These are phyloP conservation scores for Gallinago media DNA, from an alignment of 2,113 vertebrate species.

Conservation along the genomic window DNA sequence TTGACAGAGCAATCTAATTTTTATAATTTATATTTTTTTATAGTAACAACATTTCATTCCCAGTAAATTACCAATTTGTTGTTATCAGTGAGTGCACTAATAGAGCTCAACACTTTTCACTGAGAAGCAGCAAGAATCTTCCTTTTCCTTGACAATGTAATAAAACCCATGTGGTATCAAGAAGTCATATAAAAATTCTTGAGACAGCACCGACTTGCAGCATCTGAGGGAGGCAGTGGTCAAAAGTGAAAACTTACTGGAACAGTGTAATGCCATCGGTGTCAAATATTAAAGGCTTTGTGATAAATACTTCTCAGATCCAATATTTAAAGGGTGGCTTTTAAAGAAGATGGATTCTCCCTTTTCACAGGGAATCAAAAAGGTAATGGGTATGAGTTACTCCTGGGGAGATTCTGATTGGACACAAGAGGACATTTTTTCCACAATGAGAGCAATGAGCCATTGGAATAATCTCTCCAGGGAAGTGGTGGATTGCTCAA, in stretches of 20 bases:
- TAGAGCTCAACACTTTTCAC: not conserved
- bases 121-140: not conserved
- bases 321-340: no score
- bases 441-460: no score
- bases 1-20: not conserved
- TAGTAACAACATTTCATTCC: not conserved
- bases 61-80: not conserved
- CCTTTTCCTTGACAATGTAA: not conserved
- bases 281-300: not conserved
- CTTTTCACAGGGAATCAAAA: no score
- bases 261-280: not conserved
- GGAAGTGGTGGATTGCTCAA: no score
- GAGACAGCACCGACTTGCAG: not conserved
- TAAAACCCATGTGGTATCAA: not conserved
- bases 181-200: not conserved
- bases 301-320: not conserved
- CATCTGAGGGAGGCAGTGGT: not conserved
- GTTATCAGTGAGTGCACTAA: not conserved
- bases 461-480: no score
- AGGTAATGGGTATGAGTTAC: no score
- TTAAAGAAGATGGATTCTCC: no score
- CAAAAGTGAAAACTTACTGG: not conserved
- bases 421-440: no score
- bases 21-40: conserved; percentile 1
- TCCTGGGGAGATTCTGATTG: no score